phyloP scores from a whole-genome alignment of 64 coral and sea anemone genomes.

The Astreopora myriophthalma region DNA sequence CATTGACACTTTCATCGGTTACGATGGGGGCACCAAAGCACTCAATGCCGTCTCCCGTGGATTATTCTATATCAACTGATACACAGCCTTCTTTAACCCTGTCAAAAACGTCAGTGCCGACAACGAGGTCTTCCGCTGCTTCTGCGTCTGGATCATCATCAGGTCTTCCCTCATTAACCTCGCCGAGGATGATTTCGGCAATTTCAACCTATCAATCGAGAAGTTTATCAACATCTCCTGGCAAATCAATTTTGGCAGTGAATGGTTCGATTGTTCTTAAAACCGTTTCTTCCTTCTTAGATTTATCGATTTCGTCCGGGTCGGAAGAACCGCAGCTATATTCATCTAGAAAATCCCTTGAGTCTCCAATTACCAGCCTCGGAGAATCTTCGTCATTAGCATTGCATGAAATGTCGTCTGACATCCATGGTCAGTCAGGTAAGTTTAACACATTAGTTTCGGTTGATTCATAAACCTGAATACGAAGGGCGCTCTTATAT shows the following conservation, averaged over 20 bases:
- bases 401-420: slow-evolving; percentile 11
- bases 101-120: neutral
- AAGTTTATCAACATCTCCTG: no score
- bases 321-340: neutral
- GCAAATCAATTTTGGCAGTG: neutral
- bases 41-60: neutral
- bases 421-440: neutral
- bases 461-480: no score
- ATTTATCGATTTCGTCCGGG: neutral
- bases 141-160: neutral
- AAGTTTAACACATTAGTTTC: neutral
- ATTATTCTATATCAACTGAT: neutral
- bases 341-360: neutral
- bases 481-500: no score
- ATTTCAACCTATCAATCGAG: neutral
- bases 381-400: neutral
- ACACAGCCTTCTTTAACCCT: neutral
- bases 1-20: neutral
- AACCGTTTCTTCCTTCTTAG: neutral
- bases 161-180: neutral
- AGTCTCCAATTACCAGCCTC: neutral
- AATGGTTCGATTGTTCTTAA: neutral
- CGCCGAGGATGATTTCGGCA: neutral
- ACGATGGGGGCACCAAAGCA: neutral
- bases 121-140: neutral